phyloP scores from a whole-genome alignment of 2,888 invertebrate species.

The Drosophila lacicola region DNA sequence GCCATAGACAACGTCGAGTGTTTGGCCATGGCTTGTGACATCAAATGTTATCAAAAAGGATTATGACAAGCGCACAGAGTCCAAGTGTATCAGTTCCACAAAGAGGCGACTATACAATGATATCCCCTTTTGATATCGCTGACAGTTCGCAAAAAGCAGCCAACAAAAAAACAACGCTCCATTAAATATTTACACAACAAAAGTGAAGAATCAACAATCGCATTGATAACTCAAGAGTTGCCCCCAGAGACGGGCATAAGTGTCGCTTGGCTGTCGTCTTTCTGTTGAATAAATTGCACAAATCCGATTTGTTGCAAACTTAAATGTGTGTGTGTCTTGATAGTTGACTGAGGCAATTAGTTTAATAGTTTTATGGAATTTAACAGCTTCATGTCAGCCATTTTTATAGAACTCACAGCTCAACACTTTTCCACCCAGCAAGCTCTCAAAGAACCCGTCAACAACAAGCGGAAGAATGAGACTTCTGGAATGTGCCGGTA shows the following conservation, averaged over 20 bases:
- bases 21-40: conserved; percentile 77
- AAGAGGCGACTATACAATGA: conserved; percentile 47
- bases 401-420: background rate
- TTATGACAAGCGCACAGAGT: conserved; percentile 68
- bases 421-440: conserved; percentile 16
- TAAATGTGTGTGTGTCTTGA: conserved; percentile 1
- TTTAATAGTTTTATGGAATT: conserved; percentile 4
- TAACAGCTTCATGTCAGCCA: conserved; percentile 8
- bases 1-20: conserved; percentile 75
- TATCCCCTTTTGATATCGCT: conserved; percentile 50
- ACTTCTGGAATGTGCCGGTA: conserved; percentile 37
- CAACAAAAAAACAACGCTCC: conserved; percentile 4
- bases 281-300: conserved; percentile 19
- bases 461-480: conserved; percentile 19
- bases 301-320: conserved; percentile 5
- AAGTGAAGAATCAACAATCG: conserved; percentile 11
- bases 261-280: conserved; percentile 44
- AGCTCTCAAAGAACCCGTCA: background rate
- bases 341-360: background rate
- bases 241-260: conserved; percentile 16
- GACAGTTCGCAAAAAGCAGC: conserved; percentile 39
- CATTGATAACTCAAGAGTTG: conserved; percentile 18
- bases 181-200: conserved; percentile 49
- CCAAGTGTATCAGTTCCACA: conserved; percentile 69
- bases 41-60: conserved; percentile 80